Percentiles rank a stretch among this genome's conserved stretches.
Evolutionary conservation across 1,140 invertebrate species (phyloP).

Genomic region (Aleiodes sp.): DNA sequence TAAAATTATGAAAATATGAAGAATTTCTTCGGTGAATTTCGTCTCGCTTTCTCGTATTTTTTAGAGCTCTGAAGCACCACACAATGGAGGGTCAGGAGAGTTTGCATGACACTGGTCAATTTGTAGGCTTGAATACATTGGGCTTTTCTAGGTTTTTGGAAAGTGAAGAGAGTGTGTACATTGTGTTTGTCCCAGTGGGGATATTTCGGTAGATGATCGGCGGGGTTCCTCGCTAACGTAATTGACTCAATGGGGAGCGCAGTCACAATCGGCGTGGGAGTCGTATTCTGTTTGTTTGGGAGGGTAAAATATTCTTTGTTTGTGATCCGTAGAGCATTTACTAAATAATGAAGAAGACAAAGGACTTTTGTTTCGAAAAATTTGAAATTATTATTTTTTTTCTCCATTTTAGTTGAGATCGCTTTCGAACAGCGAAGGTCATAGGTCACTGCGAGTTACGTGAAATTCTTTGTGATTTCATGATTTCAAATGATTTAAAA

Average conservation of each 20-base stretch:
- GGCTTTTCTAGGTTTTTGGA: not conserved
- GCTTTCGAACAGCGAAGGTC: too few species aligned
- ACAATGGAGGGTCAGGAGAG: constrained; percentile 11
- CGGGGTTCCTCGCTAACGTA: not conserved
- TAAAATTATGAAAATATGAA: constrained; percentile 13
- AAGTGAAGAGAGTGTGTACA: not conserved
- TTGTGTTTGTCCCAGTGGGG: not conserved
- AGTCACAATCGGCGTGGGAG: constrained; percentile 17
- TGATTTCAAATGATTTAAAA: too few species aligned
- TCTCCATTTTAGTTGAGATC: too few species aligned
- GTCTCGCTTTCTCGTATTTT: constrained; percentile 13
- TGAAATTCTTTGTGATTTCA: too few species aligned
- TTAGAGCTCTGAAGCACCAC: not conserved
- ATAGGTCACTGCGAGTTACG: too few species aligned
- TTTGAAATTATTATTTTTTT: not conserved
- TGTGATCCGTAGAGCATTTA: not conserved
- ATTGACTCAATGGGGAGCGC: constrained; percentile 6
- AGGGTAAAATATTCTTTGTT: not conserved
- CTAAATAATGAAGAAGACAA: not conserved
- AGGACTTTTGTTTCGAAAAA: not conserved
- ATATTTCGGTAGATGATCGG: not conserved
- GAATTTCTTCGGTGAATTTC: not conserved
- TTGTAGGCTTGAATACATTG: not conserved
- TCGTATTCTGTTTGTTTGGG: not conserved
- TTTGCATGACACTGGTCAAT: constrained; percentile 29